Evolutionary conservation across 2,888 invertebrate species (phyloP).

Genomic region (Lamellibrachia satsuma): DNA sequence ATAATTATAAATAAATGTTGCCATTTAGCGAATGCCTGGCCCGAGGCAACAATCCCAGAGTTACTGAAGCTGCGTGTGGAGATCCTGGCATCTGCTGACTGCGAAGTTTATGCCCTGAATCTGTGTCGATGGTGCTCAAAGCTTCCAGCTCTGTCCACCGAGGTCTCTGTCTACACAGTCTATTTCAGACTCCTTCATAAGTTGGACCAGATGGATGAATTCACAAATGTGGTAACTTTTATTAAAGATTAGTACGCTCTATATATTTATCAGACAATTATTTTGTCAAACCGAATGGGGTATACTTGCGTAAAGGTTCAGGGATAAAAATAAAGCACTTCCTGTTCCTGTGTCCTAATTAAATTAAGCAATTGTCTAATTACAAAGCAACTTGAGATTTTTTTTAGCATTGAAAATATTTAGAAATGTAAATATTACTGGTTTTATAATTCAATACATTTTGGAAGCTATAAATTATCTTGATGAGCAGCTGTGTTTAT

Average conservation of each 20-base stretch:
- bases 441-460: not conserved
- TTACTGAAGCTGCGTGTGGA: not conserved
- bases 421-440: too few relatives aligned
- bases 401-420: too few relatives aligned
- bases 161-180: not conserved
- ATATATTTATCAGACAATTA: too few relatives aligned
- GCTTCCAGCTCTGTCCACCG: not conserved
- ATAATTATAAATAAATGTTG: not conserved
- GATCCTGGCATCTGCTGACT: not conserved
- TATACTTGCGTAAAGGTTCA: too few relatives aligned
- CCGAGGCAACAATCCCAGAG: not conserved
- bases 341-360: too few relatives aligned
- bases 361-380: too few relatives aligned
- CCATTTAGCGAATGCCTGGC: not conserved
- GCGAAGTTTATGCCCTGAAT: not conserved
- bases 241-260: not conserved
- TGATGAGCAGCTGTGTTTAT: not conserved
- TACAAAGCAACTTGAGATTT: too few relatives aligned
- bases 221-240: slow-evolving; percentile 1
- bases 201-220: not conserved
- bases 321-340: too few relatives aligned
- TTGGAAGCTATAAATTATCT: not conserved
- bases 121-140: not conserved
- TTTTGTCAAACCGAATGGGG: too few relatives aligned
- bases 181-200: not conserved